Conservation (phyloP, 2,888 invertebrate species). For the Stenolophus ochropezus region DNA sequence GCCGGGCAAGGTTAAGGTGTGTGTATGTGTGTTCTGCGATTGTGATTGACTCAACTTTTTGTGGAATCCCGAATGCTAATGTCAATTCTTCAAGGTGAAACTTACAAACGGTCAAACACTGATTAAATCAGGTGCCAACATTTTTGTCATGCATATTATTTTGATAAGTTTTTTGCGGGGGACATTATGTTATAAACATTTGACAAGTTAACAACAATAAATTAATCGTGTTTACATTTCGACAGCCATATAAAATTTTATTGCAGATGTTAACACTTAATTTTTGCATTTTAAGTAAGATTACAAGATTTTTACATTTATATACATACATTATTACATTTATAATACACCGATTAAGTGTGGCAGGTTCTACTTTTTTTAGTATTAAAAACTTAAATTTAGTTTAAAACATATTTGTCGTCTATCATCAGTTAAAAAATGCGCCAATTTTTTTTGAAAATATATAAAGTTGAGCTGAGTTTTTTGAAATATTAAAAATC, state of each 20-base stretch:
- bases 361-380: not conserved
- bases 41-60: slow-evolving; percentile 5
- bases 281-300: not conserved
- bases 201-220: not conserved
- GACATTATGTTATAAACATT: not conserved
- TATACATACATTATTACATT: not conserved
- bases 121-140: not conserved
- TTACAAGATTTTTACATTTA: not conserved
- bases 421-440: no score
- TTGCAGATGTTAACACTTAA: not conserved
- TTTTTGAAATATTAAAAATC: no score
- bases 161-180: not conserved
- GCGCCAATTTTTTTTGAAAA: no score
- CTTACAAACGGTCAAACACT: not conserved
- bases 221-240: not conserved
- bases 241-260: not conserved
- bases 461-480: no score
- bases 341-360: not conserved
- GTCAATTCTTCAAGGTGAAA: slow-evolving; percentile 5
- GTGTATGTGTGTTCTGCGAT: slow-evolving; percentile 6
- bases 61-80: slow-evolving; percentile 21
- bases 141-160: slow-evolving; percentile 3
- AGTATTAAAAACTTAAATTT: not conserved
- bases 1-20: slow-evolving; percentile 46
- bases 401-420: no score